Base-by-base conservation (phyloP, 2,888 invertebrate genomes). In the Sesamia inferens region DNA sequence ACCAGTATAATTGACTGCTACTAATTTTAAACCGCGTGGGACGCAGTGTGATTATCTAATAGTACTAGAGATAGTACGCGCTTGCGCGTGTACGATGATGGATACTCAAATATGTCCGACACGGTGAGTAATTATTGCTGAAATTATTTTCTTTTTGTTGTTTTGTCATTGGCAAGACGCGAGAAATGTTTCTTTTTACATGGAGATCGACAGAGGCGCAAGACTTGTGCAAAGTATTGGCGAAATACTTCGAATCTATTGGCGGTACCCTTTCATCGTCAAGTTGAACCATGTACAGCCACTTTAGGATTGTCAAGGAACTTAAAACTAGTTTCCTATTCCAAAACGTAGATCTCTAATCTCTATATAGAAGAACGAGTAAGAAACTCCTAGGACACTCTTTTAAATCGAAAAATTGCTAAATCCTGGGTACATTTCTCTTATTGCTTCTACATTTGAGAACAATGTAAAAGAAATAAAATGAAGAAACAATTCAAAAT, bases 21-120 rank as follows among this genome's bases (percentile, higher is more conserved):
- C 69, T 88, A 81, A 79, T 81, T 82, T 79, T 81, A 79, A 72
- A 70, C 57, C 48, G 74, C 70, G 86, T 86, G 85, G 79, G 88
- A 31, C 10, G 71, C 22, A 58, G 31, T 22, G 22, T 22, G 85
- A 85, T 85, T 87, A 85, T 87, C 87, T 85, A 80, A 85, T 79
- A 72, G 68, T 69, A 78, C 62, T 74, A 71, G 78, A 78, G 83
- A 78, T 82, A 82, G 79, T 82, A 82, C 63, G 31, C 67, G 51
- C n/a, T 62, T 72, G 85, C 68, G 72, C 78, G 65, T 39, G 58
- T 51, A 11, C 2, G n/a, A 31, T 70, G 85, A 81, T 61, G 68
- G 65, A 84, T 57, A 47, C n/a, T 31, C 13, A 62, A 76, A 71
- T 44, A 84, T 62, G 65, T 70, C 62, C 16, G 24, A 66, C 19